These are phyloP conservation scores for Tenualosa thibaudeaui DNA, from an alignment of 2,797 vertebrate species.

Conservation along the genomic window DNA sequence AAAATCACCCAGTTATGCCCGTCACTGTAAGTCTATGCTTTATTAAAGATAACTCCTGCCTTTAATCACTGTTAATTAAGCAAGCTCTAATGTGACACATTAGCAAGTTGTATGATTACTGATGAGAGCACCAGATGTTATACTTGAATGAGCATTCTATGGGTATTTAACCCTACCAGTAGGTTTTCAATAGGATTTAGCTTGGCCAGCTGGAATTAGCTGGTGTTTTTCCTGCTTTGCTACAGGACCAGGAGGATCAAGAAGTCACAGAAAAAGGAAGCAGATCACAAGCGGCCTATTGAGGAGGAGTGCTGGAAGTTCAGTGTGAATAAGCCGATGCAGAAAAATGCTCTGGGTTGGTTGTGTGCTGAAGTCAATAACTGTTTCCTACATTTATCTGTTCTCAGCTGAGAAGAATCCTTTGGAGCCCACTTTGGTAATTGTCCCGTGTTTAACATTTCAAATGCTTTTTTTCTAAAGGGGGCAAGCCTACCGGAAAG, in stretches of 20 bases:
- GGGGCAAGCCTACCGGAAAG: neutral
- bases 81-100: neutral
- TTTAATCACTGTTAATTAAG: constrained; percentile 15
- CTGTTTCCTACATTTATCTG: constrained; percentile 21
- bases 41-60: constrained; percentile 4
- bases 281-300: neutral
- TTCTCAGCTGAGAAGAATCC: neutral
- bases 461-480: neutral
- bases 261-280: neutral
- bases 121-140: constrained; percentile 21
- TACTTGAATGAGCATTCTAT: neutral
- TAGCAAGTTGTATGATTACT: constrained; percentile 19
- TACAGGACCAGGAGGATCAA: neutral
- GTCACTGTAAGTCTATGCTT: neutral
- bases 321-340: neutral
- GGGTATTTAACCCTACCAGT: constrained; percentile 7
- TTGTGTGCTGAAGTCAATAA: neutral
- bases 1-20: neutral
- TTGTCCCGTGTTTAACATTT: constrained; percentile 7
- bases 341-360: neutral
- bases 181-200: neutral
- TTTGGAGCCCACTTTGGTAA: neutral
- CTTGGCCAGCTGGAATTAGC: neutral
- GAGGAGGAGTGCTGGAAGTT: neutral
- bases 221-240: neutral